These are phyloP conservation scores for Scaptodrosophila lebanonensis DNA, from an alignment of 1,140 invertebrate species.

Conservation along the genomic window DNA sequence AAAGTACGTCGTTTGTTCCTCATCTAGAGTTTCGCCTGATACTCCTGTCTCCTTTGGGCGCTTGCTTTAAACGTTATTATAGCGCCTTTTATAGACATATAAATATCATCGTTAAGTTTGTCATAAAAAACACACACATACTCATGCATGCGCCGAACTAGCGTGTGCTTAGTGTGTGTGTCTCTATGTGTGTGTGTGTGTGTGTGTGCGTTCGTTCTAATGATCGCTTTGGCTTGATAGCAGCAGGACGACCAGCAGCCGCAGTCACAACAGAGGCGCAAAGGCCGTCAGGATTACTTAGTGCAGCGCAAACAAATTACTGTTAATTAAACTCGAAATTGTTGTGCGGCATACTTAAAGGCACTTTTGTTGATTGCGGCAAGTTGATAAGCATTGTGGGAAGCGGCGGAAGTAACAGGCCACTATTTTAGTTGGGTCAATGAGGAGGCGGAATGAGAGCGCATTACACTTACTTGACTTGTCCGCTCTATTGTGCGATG, in stretches of 20 bases:
- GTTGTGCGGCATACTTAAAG: constrained; percentile 48
- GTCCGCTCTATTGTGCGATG: no score
- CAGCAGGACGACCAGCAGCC: no score
- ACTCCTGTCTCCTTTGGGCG: constrained; percentile 22
- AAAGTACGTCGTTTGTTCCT: constrained; percentile 16
- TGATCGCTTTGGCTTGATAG: constrained; percentile 45
- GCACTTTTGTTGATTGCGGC: constrained; percentile 27
- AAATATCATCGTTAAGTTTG: constrained; percentile 59
- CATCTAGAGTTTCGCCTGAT: no score
- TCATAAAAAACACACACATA: constrained; percentile 37
- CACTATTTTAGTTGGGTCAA: constrained; percentile 20
- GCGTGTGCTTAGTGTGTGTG: constrained; percentile 8
- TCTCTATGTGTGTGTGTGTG: constrained; percentile 14
- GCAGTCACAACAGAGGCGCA: no score
- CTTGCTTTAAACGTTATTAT: constrained; percentile 55
- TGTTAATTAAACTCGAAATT: constrained; percentile 60
- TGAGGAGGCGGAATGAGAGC: no score
- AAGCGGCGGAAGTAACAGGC: background rate
- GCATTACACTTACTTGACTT: no score
- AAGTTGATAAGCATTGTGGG: constrained; percentile 6
- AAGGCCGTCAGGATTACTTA: constrained; percentile 41
- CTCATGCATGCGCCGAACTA: background rate
- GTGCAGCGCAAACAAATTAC: constrained; percentile 52
- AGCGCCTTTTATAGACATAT: constrained; percentile 59
- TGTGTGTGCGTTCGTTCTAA: constrained; percentile 24